Percentiles rank a stretch among this genome's conserved stretches.
Evolutionary conservation across 2,797 vertebrate species (phyloP).

Genomic region (Thalassophryne amazonica): DNA sequence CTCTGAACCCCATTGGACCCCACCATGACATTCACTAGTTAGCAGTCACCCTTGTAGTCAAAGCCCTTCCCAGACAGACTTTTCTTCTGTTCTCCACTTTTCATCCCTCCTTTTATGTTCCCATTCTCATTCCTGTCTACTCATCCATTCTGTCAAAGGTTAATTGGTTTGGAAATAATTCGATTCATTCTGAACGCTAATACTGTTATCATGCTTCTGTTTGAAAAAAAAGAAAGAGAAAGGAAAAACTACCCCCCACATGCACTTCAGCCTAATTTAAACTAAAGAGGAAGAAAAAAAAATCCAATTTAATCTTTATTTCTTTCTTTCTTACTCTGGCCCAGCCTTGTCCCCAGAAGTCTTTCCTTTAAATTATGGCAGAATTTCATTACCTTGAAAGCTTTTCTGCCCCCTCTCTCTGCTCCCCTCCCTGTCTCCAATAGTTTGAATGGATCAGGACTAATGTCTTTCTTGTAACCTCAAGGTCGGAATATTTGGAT

Average conservation of each 20-base stretch:
- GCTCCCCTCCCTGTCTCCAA: slow-evolving; percentile 63
- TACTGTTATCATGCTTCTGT: slow-evolving; percentile 85
- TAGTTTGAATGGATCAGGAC: slow-evolving; percentile 80
- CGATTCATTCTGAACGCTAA: slow-evolving; percentile 83
- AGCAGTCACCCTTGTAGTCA: slow-evolving; percentile 24
- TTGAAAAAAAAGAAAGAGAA: slow-evolving; percentile 53
- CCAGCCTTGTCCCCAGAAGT: slow-evolving; percentile 78
- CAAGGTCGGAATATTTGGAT: slow-evolving; percentile 84
- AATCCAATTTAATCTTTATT: slow-evolving; percentile 82
- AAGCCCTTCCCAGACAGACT: not conserved
- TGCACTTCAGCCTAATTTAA: slow-evolving; percentile 84
- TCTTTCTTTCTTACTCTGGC: slow-evolving; percentile 49
- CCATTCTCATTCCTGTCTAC: slow-evolving; percentile 78
- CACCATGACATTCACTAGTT: slow-evolving; percentile 13
- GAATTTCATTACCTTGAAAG: slow-evolving; percentile 90
- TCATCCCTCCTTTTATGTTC: slow-evolving; percentile 21
- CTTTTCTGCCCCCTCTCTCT: slow-evolving; percentile 70
- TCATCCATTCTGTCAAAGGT: slow-evolving; percentile 85
- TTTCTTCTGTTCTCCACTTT: slow-evolving; percentile 12
- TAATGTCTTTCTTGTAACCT: slow-evolving; percentile 86
- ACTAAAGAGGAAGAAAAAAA: slow-evolving; percentile 75
- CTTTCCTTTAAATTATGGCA: slow-evolving; percentile 84
- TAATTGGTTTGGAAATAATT: slow-evolving; percentile 90
- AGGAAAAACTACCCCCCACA: slow-evolving; percentile 73
- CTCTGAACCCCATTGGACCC: slow-evolving; percentile 1